Evolutionary conservation across 1,140 invertebrate genomes (phyloP).

Genomic region (Arctopsyche grandis): DNA sequence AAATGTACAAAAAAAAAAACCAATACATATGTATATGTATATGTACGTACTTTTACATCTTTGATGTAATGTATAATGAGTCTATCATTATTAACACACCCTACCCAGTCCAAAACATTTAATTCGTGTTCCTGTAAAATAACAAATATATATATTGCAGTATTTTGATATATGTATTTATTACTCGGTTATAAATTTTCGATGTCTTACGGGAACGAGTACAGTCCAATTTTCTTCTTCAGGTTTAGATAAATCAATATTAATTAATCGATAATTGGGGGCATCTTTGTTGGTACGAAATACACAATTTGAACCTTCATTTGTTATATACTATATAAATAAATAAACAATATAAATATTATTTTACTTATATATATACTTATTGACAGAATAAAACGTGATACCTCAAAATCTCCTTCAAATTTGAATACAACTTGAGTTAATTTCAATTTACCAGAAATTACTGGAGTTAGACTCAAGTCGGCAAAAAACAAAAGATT

Average conservation of each 20-base stretch:
- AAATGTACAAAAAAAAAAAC: neutral
- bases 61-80: slow-evolving; percentile 91
- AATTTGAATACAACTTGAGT: slow-evolving; percentile 87
- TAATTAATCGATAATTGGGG: slow-evolving; percentile 89
- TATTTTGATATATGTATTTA: neutral
- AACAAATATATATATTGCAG: too few species aligned
- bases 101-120: slow-evolving; percentile 91
- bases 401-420: slow-evolving; percentile 94
- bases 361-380: neutral
- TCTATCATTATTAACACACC: slow-evolving; percentile 85
- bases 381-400: slow-evolving; percentile 30
- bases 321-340: slow-evolving; percentile 84
- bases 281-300: slow-evolving; percentile 96
- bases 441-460: slow-evolving; percentile 73
- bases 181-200: neutral
- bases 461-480: slow-evolving; percentile 71
- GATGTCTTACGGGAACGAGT: slow-evolving; percentile 71
- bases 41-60: slow-evolving; percentile 90
- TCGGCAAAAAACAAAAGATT: slow-evolving; percentile 88
- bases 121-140: slow-evolving; percentile 77
- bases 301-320: slow-evolving; percentile 83
- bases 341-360: slow-evolving; percentile 43
- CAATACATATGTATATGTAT: neutral
- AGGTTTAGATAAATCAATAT: slow-evolving; percentile 87
- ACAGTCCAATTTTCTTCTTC: slow-evolving; percentile 84